Percentiles rank a stretch among this genome's conserved stretches.
Evolutionary conservation across 2,888 invertebrate genomes (phyloP).

Genomic region (Volucella inanis): DNA sequence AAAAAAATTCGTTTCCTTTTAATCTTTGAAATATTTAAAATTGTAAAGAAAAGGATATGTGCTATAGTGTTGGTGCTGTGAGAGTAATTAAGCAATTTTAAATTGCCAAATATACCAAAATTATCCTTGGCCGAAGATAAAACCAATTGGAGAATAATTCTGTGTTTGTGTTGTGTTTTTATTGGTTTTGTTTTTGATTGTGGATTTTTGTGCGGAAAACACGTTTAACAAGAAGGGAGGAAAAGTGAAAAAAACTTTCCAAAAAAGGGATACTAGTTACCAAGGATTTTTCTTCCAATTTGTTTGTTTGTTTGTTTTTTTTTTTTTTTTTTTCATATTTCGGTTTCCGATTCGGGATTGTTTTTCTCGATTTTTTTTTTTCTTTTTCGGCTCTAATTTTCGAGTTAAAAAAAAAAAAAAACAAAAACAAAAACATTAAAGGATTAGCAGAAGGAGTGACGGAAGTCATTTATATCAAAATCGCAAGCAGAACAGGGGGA

Average conservation of each 20-base stretch:
- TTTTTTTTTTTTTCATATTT: constrained; percentile 15
- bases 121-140: constrained; percentile 40
- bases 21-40: constrained; percentile 27
- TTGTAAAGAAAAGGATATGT: constrained; percentile 39
- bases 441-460: constrained; percentile 1
- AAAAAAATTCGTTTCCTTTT: constrained; percentile 31
- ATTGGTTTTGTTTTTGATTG: too few relatives aligned
- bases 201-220: too few relatives aligned
- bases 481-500: constrained; percentile 55
- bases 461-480: constrained; percentile 11
- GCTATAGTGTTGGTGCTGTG: constrained; percentile 24
- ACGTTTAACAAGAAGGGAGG: constrained; percentile 2
- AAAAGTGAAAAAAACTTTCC: constrained; percentile 14
- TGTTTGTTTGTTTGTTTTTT: constrained; percentile 12
- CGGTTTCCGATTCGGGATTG: constrained; percentile 6
- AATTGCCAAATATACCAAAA: not conserved
- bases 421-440: constrained; percentile 40
- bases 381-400: not conserved
- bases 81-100: constrained; percentile 44
- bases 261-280: constrained; percentile 47
- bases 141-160: constrained; percentile 30
- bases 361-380: too few relatives aligned
- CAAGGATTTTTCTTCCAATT: constrained; percentile 22
- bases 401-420: constrained; percentile 6
- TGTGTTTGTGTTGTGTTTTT: constrained; percentile 21